A percentile compares a stretch with the other conserved stretches of the same genome.
These are phyloP conservation scores for Muscina levida DNA, from an alignment of 2,888 invertebrate species.

Conservation along the genomic window DNA sequence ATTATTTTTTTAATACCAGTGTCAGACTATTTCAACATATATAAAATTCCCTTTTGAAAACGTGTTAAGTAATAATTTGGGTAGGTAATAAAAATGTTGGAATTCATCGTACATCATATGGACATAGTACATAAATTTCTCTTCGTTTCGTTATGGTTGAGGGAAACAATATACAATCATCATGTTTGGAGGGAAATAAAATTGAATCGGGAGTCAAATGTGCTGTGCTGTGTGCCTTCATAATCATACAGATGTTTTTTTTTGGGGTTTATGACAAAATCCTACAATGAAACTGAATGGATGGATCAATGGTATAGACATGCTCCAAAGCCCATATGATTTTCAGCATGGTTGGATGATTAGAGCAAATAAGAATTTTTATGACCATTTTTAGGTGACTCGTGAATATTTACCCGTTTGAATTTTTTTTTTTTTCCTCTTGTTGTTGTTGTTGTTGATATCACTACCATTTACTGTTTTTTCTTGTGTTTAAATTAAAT, in stretches of 20 bases:
- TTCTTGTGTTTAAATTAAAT: conserved; percentile 64
- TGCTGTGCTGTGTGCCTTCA: too few species aligned
- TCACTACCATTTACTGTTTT: too few species aligned
- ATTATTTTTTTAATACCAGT: too few species aligned
- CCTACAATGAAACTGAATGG: too few species aligned
- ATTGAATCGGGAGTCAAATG: conserved; percentile 29
- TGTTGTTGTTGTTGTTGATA: neutral
- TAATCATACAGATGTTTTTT: conserved; percentile 66
- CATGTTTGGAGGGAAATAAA: neutral
- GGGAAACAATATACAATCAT: too few species aligned
- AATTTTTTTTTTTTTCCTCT: neutral
- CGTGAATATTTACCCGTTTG: conserved; percentile 65
- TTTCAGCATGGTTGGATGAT: conserved; percentile 11
- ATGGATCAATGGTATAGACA: too few species aligned
- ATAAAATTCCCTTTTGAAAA: neutral
- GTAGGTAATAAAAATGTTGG: conserved; percentile 18
- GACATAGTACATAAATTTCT: conserved; percentile 1
- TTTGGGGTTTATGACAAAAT: conserved; percentile 32
- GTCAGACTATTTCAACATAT: too few species aligned
- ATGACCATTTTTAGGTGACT: conserved; percentile 70
- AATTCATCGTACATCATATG: conserved; percentile 7
- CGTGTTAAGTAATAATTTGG: conserved; percentile 39
- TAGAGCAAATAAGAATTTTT: conserved; percentile 74
- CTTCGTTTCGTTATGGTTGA: neutral
- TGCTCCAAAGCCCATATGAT: neutral